These are phyloP conservation scores for Lophotis ruficrista DNA, from an alignment of 2,113 vertebrate genomes.

Conservation along the genomic window DNA sequence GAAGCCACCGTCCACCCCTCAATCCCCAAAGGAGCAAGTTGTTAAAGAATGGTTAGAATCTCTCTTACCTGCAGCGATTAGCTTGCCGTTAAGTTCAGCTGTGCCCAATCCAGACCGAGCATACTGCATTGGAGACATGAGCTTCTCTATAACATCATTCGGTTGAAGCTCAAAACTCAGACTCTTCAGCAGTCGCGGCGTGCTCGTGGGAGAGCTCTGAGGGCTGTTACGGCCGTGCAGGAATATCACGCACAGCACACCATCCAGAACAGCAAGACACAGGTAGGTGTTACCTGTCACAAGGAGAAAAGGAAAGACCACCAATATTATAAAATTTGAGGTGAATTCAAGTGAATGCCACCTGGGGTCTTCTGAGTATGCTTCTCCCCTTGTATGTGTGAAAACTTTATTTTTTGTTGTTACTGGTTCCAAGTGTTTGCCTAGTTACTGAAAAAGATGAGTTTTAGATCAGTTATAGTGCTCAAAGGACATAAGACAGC, in stretches of 20 bases:
- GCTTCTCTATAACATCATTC: slow-evolving; percentile 83
- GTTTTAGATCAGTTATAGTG: not conserved
- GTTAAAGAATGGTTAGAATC: rapidly evolving
- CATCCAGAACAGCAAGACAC: slow-evolving; percentile 95
- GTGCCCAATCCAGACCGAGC: slow-evolving; percentile 94
- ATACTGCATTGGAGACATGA: slow-evolving; percentile 94
- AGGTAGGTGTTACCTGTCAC: slow-evolving; percentile 89
- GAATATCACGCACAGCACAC: slow-evolving; percentile 94
- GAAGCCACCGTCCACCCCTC: not conserved
- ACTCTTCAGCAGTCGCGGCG: slow-evolving; percentile 93
- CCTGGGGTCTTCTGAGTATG: not conserved
- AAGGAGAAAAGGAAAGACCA: not conserved
- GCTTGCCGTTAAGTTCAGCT: slow-evolving; percentile 83
- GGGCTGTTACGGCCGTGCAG: slow-evolving; percentile 95
- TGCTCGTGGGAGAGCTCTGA: slow-evolving; percentile 91
- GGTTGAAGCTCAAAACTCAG: slow-evolving; percentile 92
- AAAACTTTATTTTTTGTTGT: not conserved
- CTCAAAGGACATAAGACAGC: rapidly evolving
- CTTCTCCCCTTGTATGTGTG: rapidly evolving
- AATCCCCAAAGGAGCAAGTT: rapidly evolving
- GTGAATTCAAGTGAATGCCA: not conserved
- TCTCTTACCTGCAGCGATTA: slow-evolving; percentile 90
- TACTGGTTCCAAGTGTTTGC: not conserved
- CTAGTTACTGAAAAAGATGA: not conserved
- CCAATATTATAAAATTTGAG: not conserved